These are phyloP conservation scores for Tetragonisca angustula DNA, from an alignment of 2,888 invertebrate species.

Conservation along the genomic window DNA sequence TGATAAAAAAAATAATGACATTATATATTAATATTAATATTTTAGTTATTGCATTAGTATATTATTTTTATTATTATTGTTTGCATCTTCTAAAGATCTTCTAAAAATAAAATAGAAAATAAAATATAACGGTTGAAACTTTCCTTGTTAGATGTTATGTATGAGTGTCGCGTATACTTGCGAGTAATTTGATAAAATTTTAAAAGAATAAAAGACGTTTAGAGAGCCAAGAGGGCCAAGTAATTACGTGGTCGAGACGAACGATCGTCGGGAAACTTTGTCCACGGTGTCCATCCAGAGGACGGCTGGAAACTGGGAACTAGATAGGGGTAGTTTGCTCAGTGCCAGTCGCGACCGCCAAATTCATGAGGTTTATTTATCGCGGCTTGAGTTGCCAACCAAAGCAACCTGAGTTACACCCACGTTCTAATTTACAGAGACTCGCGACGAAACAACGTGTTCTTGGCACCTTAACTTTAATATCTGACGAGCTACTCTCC, in stretches of 20 bases:
- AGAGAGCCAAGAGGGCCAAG: background rate
- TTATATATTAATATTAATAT: too few species aligned
- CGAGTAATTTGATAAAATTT: background rate
- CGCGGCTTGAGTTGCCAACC: slow-evolving; percentile 26
- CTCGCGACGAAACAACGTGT: slow-evolving; percentile 8
- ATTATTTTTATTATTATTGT: too few species aligned
- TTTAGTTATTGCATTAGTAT: too few species aligned
- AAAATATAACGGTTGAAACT: too few species aligned
- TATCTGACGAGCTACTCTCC: background rate
- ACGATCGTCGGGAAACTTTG: slow-evolving; percentile 30
- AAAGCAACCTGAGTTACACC: slow-evolving; percentile 14
- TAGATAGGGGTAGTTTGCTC: slow-evolving; percentile 20
- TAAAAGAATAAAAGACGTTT: background rate
- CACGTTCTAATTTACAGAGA: slow-evolving; percentile 18
- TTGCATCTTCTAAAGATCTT: too few species aligned
- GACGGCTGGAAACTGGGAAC: background rate
- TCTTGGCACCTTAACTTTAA: background rate
- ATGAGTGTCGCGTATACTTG: background rate
- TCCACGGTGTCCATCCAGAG: slow-evolving; percentile 2
- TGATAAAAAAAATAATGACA: too few species aligned
- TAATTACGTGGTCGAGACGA: slow-evolving; percentile 25
- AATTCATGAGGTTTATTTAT: slow-evolving; percentile 53
- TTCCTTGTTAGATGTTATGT: too few species aligned
- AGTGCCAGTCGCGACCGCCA: slow-evolving; percentile 15
- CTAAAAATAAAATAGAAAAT: too few species aligned